A percentile compares a stretch with the other conserved stretches of the same genome.
These are phyloP conservation scores for Aproaerema taeniolella DNA, from an alignment of 2,888 invertebrate genomes.

Conservation along the genomic window DNA sequence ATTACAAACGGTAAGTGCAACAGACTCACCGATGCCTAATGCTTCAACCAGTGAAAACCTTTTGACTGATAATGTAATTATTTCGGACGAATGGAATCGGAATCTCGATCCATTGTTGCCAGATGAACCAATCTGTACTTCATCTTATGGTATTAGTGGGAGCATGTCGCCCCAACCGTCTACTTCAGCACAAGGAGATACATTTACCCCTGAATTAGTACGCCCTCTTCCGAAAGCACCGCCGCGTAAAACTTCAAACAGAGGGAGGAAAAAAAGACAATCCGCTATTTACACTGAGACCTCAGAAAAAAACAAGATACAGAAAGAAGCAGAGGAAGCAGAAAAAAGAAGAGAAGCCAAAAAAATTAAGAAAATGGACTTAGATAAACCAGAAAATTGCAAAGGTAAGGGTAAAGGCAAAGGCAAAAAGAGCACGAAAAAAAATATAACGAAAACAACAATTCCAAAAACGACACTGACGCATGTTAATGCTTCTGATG, in stretches of 20 bases:
- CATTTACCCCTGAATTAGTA: slow-evolving; percentile 21
- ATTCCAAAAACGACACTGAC: no score
- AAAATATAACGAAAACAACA: no score
- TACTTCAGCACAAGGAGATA: background rate
- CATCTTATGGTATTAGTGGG: no score
- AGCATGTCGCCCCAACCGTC: background rate
- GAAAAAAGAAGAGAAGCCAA: slow-evolving; percentile 17
- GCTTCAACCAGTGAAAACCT: background rate
- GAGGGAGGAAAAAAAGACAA: slow-evolving; percentile 18
- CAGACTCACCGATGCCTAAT: background rate
- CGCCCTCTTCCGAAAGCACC: slow-evolving; percentile 23
- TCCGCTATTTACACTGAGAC: slow-evolving; percentile 25
- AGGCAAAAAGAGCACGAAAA: no score
- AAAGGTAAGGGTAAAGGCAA: slow-evolving; percentile 7
- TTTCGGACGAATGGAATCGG: no score
- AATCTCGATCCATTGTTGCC: no score
- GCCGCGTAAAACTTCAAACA: slow-evolving; percentile 15
- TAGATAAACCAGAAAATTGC: slow-evolving; percentile 10
- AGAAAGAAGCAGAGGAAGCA: slow-evolving; percentile 19
- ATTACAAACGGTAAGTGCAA: no score
- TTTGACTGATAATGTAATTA: background rate
- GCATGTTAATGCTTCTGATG: no score
- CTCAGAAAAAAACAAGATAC: slow-evolving; percentile 23
- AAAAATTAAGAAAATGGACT: slow-evolving; percentile 20
- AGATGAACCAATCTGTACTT: no score